phyloP scores from a whole-genome alignment of 2,888 invertebrate genomes.

The Ormia ochracea region DNA sequence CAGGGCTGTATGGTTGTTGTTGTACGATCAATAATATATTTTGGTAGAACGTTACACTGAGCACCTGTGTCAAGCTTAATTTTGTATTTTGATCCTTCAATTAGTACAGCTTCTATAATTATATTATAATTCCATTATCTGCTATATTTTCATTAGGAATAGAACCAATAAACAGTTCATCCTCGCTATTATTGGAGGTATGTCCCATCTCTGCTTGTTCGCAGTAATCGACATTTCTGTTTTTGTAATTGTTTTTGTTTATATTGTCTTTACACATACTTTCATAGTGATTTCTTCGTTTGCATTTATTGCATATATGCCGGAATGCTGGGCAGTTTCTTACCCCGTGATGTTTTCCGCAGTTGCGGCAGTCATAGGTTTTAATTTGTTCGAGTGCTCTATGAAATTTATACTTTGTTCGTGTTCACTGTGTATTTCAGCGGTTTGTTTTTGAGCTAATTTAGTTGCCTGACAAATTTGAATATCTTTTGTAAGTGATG shows the following conservation, averaged over 20 bases:
- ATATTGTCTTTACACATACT: neutral
- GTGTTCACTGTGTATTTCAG: neutral
- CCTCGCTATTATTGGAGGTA: too few relatives aligned
- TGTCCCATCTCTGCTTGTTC: too few relatives aligned
- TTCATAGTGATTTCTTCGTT: neutral
- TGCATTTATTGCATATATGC: neutral
- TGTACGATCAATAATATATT: too few relatives aligned
- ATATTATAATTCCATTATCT: neutral
- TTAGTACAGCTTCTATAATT: neutral
- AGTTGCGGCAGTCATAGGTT: neutral
- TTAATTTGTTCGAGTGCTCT: neutral
- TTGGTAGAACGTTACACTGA: neutral
- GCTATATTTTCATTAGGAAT: neutral
- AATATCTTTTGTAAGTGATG: neutral
- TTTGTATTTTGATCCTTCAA: neutral
- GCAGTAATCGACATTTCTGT: neutral
- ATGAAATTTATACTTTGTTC: too few relatives aligned
- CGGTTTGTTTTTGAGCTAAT: constrained; percentile 7
- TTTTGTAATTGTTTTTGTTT: neutral
- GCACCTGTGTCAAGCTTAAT: constrained; percentile 7
- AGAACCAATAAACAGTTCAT: constrained; percentile 7
- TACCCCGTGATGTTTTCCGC: neutral
- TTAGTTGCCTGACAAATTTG: neutral
- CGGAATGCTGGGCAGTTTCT: neutral
- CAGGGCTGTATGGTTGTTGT: too few relatives aligned